Percentiles rank a stretch among this genome's conserved stretches.
Conservation (phyloP, 2,113 vertebrate species). For the Embiotoca jacksoni region DNA sequence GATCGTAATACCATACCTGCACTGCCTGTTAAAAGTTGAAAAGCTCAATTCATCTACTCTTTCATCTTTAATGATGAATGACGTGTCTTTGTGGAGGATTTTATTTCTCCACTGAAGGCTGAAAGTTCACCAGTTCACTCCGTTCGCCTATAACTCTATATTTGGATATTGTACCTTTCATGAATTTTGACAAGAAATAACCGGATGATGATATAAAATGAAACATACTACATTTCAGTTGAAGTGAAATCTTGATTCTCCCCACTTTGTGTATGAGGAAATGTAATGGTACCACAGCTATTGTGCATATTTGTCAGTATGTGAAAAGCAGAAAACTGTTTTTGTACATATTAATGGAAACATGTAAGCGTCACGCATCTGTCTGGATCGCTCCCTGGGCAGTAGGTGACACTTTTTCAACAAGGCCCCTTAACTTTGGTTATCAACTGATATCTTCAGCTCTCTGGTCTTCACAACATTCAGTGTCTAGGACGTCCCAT, state of each 20-base stretch:
- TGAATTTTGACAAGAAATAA: slow-evolving; percentile 16
- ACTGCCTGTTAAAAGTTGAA: slow-evolving; percentile 48
- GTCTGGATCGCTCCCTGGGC: neutral
- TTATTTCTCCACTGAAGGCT: slow-evolving; percentile 9
- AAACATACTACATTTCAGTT: neutral
- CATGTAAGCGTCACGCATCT: neutral
- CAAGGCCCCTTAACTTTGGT: too few species aligned
- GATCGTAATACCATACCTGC: slow-evolving; percentile 47
- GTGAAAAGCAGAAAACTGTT: too few species aligned
- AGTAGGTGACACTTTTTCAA: neutral
- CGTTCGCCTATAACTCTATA: slow-evolving; percentile 12
- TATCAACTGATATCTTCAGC: too few species aligned
- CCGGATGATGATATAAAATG: slow-evolving; percentile 8
- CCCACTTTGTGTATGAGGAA: neutral
- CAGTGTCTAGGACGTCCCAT: too few species aligned
- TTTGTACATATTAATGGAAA: too few species aligned
- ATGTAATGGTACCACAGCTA: neutral
- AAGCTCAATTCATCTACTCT: slow-evolving; percentile 52
- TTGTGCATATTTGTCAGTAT: neutral
- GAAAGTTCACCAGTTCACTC: slow-evolving; percentile 38
- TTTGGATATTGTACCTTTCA: slow-evolving; percentile 9
- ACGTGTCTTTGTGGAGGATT: slow-evolving; percentile 50
- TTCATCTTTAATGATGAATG: slow-evolving; percentile 64
- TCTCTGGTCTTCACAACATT: too few species aligned
- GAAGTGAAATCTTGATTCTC: slow-evolving; percentile 2